phyloP scores from a whole-genome alignment of 2,113 vertebrate genomes.

The Hiodon alosoides region DNA sequence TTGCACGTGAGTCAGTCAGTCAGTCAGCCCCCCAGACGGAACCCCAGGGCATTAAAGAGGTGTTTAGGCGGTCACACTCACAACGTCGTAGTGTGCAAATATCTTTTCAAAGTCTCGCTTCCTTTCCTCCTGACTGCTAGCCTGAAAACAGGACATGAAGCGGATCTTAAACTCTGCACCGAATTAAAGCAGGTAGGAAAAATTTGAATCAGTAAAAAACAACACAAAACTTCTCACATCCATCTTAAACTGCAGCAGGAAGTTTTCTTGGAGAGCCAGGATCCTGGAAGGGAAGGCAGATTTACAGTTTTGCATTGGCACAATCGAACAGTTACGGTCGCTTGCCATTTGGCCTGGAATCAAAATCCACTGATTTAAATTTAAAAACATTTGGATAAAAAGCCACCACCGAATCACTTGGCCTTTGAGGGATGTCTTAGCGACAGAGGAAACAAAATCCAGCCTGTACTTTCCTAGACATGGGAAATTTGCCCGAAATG shows the following conservation, averaged over 20 bases:
- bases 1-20: too few species aligned
- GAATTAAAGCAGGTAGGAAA: neutral
- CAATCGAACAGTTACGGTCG: neutral
- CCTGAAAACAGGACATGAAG: constrained; percentile 49
- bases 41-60: too few species aligned
- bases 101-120: constrained; percentile 92
- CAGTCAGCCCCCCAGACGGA: too few species aligned
- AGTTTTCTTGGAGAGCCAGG: constrained; percentile 89
- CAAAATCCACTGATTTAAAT: too few species aligned
- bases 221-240: constrained; percentile 71
- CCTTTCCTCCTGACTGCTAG: constrained; percentile 74
- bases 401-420: too few species aligned
- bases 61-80: constrained; percentile 62
- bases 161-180: constrained; percentile 2
- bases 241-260: constrained; percentile 89
- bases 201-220: neutral
- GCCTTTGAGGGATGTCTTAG: too few species aligned
- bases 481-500: too few species aligned
- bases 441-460: too few species aligned
- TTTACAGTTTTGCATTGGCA: neutral
- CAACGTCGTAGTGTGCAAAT: constrained; percentile 89
- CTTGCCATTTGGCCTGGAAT: too few species aligned
- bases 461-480: too few species aligned
- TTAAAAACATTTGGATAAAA: too few species aligned
- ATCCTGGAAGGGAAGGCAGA: constrained; percentile 66